phyloP scores from a whole-genome alignment of 2,113 vertebrate species.

The Felis chaus region DNA sequence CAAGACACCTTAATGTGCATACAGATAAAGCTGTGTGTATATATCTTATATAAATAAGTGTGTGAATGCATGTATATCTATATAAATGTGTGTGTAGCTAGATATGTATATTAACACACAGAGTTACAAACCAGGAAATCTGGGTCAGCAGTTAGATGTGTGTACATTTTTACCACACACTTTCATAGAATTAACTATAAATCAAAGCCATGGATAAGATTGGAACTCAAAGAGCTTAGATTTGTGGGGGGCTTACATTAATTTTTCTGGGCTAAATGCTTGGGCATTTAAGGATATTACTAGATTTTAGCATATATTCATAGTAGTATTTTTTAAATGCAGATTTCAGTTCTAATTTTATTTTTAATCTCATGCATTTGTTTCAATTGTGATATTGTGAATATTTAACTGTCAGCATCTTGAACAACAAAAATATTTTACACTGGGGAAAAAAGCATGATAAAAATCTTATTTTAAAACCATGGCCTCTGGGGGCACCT shows the following conservation, averaged over 20 bases:
- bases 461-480: slow-evolving; percentile 50
- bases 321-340: not conserved
- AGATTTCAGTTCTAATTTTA: slow-evolving; percentile 29
- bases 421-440: slow-evolving; percentile 33
- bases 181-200: slow-evolving; percentile 47
- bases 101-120: not conserved
- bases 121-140: not conserved
- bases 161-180: not conserved
- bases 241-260: not conserved
- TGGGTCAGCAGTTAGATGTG: not conserved
- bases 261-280: not conserved
- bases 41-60: not conserved
- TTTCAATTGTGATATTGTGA: slow-evolving; percentile 2
- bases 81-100: not conserved
- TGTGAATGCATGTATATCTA: not conserved
- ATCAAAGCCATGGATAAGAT: not conserved
- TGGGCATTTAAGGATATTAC: not conserved
- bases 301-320: not conserved
- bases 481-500: not conserved
- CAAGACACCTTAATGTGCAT: not conserved
- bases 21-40: not conserved
- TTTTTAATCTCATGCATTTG: not conserved
- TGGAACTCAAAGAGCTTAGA: not conserved
- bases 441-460: not conserved
- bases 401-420: not conserved